Percentiles rank a stretch among this genome's conserved stretches.
Conservation (phyloP, 2,888 invertebrate genomes). For the Lacanobia wlatinum region DNA sequence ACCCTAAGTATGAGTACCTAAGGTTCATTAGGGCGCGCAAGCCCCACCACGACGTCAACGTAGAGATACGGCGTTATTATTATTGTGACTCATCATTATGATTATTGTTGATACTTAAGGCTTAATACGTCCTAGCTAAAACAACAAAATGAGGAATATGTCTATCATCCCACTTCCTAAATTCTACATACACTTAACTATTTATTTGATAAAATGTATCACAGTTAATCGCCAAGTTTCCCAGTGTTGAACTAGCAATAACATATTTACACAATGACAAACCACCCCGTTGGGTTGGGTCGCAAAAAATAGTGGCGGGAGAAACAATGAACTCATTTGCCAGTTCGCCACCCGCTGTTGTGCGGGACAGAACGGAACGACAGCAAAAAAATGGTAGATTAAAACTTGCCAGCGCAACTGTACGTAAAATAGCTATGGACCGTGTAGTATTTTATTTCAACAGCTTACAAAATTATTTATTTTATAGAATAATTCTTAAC, state of each 20-base stretch:
- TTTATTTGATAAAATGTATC: background rate
- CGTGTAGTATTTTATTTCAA: conserved; percentile 13
- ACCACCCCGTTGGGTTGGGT: conserved; percentile 52
- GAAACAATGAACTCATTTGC: conserved; percentile 81
- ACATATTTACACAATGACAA: conserved; percentile 49
- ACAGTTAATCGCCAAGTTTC: background rate
- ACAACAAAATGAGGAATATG: no score
- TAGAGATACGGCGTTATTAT: no score
- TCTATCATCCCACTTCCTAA: background rate
- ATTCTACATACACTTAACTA: no score
- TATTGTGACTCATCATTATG: no score
- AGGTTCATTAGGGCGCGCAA: no score
- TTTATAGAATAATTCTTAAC: background rate
- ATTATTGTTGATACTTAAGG: no score
- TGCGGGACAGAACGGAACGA: conserved; percentile 66
- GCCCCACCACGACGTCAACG: no score
- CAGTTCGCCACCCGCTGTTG: conserved; percentile 69
- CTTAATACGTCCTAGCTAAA: no score
- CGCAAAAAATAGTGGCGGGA: conserved; percentile 68
- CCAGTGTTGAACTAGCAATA: conserved; percentile 21
- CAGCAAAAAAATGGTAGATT: conserved; percentile 70
- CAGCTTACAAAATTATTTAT: background rate
- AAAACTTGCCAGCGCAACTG: conserved; percentile 65
- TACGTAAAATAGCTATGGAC: conserved; percentile 37
- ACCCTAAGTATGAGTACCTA: no score